A percentile compares a stretch with the other conserved stretches of the same genome.
Conservation (phyloP, 2,888 invertebrate species). For the Theretra japonica region DNA sequence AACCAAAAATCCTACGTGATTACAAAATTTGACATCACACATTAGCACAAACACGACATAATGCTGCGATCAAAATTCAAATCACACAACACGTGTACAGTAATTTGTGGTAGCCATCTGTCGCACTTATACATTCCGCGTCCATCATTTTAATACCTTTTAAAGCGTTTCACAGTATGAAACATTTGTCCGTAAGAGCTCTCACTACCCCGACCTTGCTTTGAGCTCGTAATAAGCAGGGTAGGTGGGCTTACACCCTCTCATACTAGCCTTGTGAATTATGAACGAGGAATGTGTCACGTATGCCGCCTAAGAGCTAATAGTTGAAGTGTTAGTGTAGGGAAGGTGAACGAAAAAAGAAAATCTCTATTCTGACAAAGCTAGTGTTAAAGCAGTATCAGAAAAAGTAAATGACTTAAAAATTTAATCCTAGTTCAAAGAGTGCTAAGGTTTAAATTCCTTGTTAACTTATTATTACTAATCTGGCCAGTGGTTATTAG, state of each 20-base stretch:
- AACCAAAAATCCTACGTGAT: background rate
- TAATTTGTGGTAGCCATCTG: conserved; percentile 7
- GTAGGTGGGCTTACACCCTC: background rate
- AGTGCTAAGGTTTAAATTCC: too few species aligned
- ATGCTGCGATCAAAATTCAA: too few species aligned
- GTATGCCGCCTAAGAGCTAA: background rate
- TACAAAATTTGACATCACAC: background rate
- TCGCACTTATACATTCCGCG: background rate
- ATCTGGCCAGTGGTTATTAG: too few species aligned
- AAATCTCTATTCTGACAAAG: too few species aligned
- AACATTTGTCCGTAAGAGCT: conserved; percentile 4
- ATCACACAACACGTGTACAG: background rate
- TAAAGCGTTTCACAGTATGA: conserved; percentile 10
- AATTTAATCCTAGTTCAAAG: too few species aligned
- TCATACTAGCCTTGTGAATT: background rate
- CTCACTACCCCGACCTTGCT: conserved; percentile 17
- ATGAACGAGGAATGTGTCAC: background rate
- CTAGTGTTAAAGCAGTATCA: too few species aligned
- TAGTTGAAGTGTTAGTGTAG: too few species aligned
- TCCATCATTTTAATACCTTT: conserved; percentile 21
- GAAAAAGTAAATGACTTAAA: too few species aligned
- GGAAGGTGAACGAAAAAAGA: too few species aligned
- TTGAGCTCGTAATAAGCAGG: conserved; percentile 10
- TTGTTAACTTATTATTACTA: too few species aligned
- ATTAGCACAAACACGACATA: background rate